These are phyloP conservation scores for Andrena camellia DNA, from an alignment of 2,888 invertebrate species.

Conservation along the genomic window DNA sequence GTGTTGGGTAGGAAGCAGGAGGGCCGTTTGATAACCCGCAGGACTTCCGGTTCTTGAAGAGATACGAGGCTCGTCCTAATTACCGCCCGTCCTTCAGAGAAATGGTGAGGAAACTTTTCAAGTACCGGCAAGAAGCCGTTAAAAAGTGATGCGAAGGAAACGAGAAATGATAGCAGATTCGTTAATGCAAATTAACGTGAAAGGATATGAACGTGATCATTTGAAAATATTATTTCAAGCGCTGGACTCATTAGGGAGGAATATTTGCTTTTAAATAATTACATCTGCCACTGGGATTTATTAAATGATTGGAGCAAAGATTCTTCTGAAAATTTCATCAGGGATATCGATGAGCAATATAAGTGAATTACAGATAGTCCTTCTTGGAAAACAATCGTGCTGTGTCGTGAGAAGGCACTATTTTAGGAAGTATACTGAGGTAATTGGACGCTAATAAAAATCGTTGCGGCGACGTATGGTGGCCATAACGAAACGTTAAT, in stretches of 20 bases:
- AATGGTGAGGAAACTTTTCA: constrained; percentile 65
- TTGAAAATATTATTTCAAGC: not conserved
- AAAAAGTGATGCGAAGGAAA: constrained; percentile 63
- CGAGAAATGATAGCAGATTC: constrained; percentile 47
- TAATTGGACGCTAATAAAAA: constrained; percentile 80
- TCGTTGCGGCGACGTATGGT: constrained; percentile 75
- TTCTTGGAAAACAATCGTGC: constrained; percentile 55
- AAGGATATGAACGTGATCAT: constrained; percentile 18
- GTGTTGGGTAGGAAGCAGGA: constrained; percentile 68
- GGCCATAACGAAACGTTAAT: constrained; percentile 82
- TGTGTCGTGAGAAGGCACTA: constrained; percentile 68
- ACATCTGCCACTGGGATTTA: no score
- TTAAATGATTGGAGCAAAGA: not conserved
- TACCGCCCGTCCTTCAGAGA: constrained; percentile 72
- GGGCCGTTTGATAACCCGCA: constrained; percentile 73
- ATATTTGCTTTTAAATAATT: no score
- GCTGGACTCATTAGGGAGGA: not conserved
- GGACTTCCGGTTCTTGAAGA: constrained; percentile 72
- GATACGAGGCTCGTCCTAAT: constrained; percentile 74
- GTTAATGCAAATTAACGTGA: constrained; percentile 43
- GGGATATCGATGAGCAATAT: constrained; percentile 42
- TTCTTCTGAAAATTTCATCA: not conserved
- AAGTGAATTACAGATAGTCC: constrained; percentile 48
- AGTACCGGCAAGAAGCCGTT: constrained; percentile 58
- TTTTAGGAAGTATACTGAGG: constrained; percentile 51